Evolutionary conservation across 1,140 invertebrate species (phyloP), one percentile per base, ranked within the genome.

Genomic region (Tyrophagus putrescentiae): DNA sequence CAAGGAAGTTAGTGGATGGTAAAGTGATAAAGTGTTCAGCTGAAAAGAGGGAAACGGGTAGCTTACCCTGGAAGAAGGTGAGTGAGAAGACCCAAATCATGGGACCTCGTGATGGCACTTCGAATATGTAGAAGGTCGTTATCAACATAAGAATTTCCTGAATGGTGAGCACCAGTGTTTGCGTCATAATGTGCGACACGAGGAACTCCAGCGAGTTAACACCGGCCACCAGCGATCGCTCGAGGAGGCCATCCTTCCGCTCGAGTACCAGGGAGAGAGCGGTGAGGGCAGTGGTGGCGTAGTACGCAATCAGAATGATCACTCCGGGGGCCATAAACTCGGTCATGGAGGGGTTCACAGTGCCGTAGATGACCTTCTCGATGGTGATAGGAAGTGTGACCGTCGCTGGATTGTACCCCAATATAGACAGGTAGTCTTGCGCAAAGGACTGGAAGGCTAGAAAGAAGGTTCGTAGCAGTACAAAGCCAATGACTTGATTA

Each of bases 141-240:
- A 89, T 78, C 1, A 94, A 76, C 52, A 93, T 84, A 4, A 93
- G 73, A 0, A 82, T 79, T 0, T 89, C 87, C 77, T 96, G 91
- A 0, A 89, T 85, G 53, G 85, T 81, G 84, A 95, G 89, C 9
- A 94, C 86, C n/a, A 91, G 80, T 68, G 94, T 89, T 75, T 95
- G 90, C 0, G 89, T 92, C 4, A 89, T 78, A 11, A 95, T 84
- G 69, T 94, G 90, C 7, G 87, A 89, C 66, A 91, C 82, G 39
- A 95, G 79, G 64, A 95, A 85, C 77, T 96, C 90, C 1, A 82
- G 80, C 0, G 87, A 84, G 1, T 82, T 82, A 0, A 95, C 87
- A 48, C 91, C 89, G 34, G 85, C 85, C 0, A 92, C 87, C 81
- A 87, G 85, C 42, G 85, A 87, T 60, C 89, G 75, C 70, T 93